Base-by-base conservation (phyloP, 2,797 vertebrate genomes). In the Cygnus olor region DNA sequence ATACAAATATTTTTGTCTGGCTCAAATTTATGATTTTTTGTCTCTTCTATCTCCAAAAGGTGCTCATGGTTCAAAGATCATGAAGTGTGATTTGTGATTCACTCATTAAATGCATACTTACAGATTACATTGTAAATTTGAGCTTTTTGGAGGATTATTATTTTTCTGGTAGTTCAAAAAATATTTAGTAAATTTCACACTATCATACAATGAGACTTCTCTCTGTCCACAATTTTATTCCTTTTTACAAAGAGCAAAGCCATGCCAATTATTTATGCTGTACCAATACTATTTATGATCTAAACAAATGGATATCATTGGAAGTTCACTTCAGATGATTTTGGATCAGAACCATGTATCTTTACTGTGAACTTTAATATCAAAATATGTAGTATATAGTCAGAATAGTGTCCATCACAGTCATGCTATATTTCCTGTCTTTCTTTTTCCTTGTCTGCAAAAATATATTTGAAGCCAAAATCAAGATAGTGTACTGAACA, bases 41-140 rank as follows among this genome's bases (percentile, higher is more conserved):
- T 70, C 61, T 80, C 74, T 68, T 94, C 86, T 95, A 57, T 95
- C 77, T 96, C 76, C 80, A 87, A 91, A 94, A 95, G 73, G 53
- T 84, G 30, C 18, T 93, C 15, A 28, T 66, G 36, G 83, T 80
- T 89, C 63, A 95, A 96, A 90, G 57, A 87, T 96, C 86, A 93
- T 91, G 76, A 90, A 76, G 24, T 11, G 16, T 91, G n/a, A 77
- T 79, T 90, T 71, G 25, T 64, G 47, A 77, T 94, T 94, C 81
- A 44, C 64, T 97, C 90, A 94, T 96, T 94, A 96, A 91, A 93
- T 94, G 30, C 45, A 44, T 61, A 94, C 97, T 95, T 93, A 87
- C 32, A 85, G 66, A 71, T 91, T 87, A 92, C 87, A 90, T 32
- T 74, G 28, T 72, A 95, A 89, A 85, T 65, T 49, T 82, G 40